Percentiles rank a stretch among this genome's conserved stretches.
Evolutionary conservation across 2,888 invertebrate species (phyloP).

Genomic region (Aspidapion aeneum): DNA sequence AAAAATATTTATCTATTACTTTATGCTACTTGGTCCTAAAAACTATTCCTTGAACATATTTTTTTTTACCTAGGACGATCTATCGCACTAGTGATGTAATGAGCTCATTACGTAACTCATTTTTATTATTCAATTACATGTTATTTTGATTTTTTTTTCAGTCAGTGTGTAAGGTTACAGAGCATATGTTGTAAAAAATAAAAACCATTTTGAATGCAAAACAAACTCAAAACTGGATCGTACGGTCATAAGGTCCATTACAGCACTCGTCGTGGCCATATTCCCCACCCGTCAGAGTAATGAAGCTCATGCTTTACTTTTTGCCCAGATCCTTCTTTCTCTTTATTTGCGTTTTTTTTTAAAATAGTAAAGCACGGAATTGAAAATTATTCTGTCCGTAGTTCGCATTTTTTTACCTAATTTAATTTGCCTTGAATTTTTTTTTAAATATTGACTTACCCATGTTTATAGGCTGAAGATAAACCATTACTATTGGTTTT

Average conservation of each 20-base stretch:
- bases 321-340: too few relatives aligned
- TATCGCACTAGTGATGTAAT: not conserved
- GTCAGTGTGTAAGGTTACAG: not conserved
- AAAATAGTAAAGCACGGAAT: not conserved
- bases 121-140: not conserved
- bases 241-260: not conserved
- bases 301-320: too few relatives aligned
- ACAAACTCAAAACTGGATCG: not conserved
- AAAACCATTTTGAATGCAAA: not conserved
- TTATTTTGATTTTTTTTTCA: not conserved
- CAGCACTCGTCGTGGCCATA: not conserved
- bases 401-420: too few relatives aligned
- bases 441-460: too few relatives aligned
- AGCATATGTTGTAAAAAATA: not conserved
- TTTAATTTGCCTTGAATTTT: too few relatives aligned
- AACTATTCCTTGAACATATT: not conserved
- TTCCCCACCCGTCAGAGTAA: not conserved
- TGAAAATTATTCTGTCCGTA: not conserved
- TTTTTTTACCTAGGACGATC: not conserved
- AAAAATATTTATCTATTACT: too few relatives aligned
- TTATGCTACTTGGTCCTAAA: not conserved
- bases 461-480: slow-evolving; percentile 62
- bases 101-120: not conserved
- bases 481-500: slow-evolving; percentile 59
- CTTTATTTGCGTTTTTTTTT: too few relatives aligned